phyloP scores from a whole-genome alignment of 2,113 vertebrate genomes.

The Dendrocopos noguchii region DNA sequence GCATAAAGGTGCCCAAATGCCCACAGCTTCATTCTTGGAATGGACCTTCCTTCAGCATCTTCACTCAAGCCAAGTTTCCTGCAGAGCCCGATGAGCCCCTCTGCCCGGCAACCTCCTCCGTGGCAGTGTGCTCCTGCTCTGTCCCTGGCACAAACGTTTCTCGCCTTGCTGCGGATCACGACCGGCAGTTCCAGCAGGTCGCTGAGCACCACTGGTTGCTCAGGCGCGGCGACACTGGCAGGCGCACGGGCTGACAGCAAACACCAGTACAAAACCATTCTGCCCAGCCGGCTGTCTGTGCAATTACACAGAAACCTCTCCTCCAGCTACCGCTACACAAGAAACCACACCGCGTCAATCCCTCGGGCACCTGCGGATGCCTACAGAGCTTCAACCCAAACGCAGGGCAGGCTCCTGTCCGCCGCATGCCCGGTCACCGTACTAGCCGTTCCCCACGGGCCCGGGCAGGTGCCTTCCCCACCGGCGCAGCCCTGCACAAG shows the following conservation, averaged over 20 bases:
- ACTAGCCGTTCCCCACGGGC: neutral
- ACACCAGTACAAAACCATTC: neutral
- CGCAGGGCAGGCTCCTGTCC: neutral
- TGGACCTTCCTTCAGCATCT: neutral
- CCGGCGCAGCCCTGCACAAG: neutral
- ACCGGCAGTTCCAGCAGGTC: accelerated
- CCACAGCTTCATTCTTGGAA: neutral
- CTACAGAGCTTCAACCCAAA: neutral
- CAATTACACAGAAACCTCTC: accelerated
- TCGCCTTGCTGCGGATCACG: accelerated
- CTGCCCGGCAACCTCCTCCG: accelerated
- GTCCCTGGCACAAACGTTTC: accelerated
- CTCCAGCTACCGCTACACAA: neutral
- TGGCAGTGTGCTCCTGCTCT: neutral
- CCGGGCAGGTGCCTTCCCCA: neutral
- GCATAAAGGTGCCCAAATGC: neutral
- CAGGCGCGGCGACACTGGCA: neutral
- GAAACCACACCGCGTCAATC: neutral
- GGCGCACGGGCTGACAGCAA: accelerated
- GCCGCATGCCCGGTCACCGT: neutral
- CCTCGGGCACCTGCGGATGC: accelerated
- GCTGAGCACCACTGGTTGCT: accelerated
- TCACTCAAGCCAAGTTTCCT: neutral
- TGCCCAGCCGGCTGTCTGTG: accelerated
- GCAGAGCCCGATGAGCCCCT: neutral